A percentile compares a stretch with the other conserved stretches of the same genome.
Conservation (phyloP, 53 echinoderm and acorn worm genomes). For the Zoroaster sp. region DNA sequence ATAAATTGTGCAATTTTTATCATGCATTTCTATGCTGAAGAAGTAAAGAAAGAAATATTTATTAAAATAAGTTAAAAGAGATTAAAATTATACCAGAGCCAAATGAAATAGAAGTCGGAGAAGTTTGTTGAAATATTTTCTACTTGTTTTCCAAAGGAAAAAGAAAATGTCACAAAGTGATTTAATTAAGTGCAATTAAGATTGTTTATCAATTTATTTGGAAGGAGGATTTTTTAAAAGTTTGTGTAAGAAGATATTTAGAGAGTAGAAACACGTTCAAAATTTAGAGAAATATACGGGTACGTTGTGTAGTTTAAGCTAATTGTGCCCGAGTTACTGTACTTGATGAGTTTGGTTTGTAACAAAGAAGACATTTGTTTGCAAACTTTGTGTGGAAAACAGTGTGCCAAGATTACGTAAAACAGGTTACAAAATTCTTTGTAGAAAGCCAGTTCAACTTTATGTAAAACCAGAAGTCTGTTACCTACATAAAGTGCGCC, state of each 20-base stretch:
- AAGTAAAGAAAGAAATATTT: background rate
- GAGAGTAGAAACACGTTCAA: background rate
- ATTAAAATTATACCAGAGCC: background rate
- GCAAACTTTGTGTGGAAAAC: background rate
- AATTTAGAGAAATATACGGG: background rate
- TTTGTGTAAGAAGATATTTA: constrained; percentile 7
- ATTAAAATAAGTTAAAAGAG: background rate
- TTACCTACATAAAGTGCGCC: no score
- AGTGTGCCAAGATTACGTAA: no score
- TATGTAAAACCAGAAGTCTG: no score
- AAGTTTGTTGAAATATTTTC: background rate
- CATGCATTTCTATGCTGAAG: background rate
- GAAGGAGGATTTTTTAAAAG: constrained; percentile 4
- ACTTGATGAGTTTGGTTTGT: no score
- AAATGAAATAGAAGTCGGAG: background rate
- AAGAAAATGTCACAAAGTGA: constrained; percentile 12
- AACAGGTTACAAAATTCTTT: no score
- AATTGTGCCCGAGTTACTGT: background rate
- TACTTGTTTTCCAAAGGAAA: background rate
- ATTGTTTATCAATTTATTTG: background rate
- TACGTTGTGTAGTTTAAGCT: background rate
- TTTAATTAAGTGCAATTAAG: constrained; percentile 18
- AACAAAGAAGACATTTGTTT: background rate
- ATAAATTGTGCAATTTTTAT: background rate
- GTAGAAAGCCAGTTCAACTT: no score